Base-by-base conservation (phyloP, 2,888 invertebrate species). In the Drosophila yooni region DNA sequence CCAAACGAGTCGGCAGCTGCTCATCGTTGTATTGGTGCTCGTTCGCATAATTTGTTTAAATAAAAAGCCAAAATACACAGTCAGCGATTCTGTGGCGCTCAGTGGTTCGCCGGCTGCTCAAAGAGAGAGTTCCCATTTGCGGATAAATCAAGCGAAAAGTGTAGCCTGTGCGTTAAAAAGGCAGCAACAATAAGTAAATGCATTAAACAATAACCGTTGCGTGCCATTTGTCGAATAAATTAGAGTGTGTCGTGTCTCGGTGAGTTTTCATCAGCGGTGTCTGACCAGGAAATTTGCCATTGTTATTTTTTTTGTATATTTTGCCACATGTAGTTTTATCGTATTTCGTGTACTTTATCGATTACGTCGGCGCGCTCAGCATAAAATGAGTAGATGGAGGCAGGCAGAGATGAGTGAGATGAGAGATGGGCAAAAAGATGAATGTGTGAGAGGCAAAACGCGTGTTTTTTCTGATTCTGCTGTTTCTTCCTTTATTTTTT, bases 261-360 rank as follows among this genome's bases (percentile, higher is more conserved):
- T 65, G 62, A 65, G 62, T 69, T 48, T 51, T 59, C 58, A 63
- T 66, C 53, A 58, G 67, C 40, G 56, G 75, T 76, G 70, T 52
- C 25, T 25, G 43, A 54, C 56, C 34, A 62, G 69, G 62, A 72
- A 76, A 72, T 50, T 54, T 62, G 60, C 58, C 53, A 33, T 46
- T 75, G 66, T 75, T 75, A 69, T 21, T 43, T 43, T 43, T 21
- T 6, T 21, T 25, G 15, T 46, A 27, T 25, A 8, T 21, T 46
- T 82, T 76, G 81, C 82, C 79, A 79, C 78, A 70, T 75, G 83
- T 86, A 76, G 76, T 76, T 83, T 74, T 86, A 81, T 74, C 72
- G 72, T 82, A 80, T 88, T 79, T 75, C 4, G 63, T 82, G 75
- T 75, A 75, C 81, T 82, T 82, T 82, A 86, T 89, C 89, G 89